Evolutionary conservation across 2,888 invertebrate genomes (phyloP), one percentile per base, ranked within the genome.

Genomic region (Dryococelus australis): DNA sequence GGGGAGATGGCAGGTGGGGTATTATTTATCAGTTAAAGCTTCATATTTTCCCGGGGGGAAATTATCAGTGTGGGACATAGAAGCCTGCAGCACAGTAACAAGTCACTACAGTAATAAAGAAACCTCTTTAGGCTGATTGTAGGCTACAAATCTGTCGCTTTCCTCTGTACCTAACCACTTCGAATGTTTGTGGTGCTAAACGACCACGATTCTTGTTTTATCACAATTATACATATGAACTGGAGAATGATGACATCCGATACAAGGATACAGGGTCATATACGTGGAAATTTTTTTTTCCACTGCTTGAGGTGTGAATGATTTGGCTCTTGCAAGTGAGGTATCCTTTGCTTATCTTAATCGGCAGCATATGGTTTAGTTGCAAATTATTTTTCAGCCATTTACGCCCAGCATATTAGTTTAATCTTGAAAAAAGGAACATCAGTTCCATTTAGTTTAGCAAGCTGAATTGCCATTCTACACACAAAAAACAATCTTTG

Each of bases 401-500:
- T 24, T 79, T 79, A 26, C 27, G n/a, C 27, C 79, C 79, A 20
- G 79, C 79, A 79, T 10, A 20, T 79, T 27, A 12, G 10, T 79
- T 79, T 26, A 16, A 12, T 27, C 20, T 79, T 26, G 9, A n/a
- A n/a, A 27, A 79, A 79, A 20, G 13, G 2, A 79, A 12, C 9
- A 79, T n/a, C n/a, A 10, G 20, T 26, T 0, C 27, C 0, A 79
- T 79, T 79, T 79, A 6, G 10, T 12, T 26, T 26, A 79, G 79
- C 79, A 79, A 79, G 79, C 27, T 79, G 4, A 79, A 79, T 16
- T 27, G 79, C 79, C 26, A 79, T n/a, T 27, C 79, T n/a, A 27
- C 79, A 2, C n/a, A 86, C 35, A 35, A 78, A 65, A 43, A 35
- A 86, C 35, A 86, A 86, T 26, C 85, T 26, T 35, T 86, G 35